phyloP scores from a whole-genome alignment of 2,113 vertebrate species.

The Sardina pilchardus region DNA sequence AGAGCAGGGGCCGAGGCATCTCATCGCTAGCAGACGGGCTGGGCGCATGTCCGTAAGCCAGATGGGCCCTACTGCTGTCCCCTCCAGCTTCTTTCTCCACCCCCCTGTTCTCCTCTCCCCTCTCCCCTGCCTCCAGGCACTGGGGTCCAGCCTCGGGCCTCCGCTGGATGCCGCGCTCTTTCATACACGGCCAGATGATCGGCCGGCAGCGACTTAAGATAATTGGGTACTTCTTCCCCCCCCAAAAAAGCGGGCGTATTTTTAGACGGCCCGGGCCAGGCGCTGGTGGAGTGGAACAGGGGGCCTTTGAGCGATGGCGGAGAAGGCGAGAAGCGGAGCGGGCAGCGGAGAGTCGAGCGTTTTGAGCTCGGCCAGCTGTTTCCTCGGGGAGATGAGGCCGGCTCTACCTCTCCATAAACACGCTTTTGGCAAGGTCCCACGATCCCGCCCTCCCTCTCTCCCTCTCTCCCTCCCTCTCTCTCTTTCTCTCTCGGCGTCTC shows the following conservation, averaged over 20 bases:
- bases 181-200: conserved; percentile 4
- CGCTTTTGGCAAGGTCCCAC: conserved; percentile 25
- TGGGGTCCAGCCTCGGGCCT: not conserved
- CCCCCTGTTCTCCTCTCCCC: not conserved
- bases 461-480: not conserved
- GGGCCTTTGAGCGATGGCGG: not conserved
- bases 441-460: not conserved
- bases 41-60: conserved; percentile 29
- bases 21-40: conserved; percentile 15
- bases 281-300: not conserved
- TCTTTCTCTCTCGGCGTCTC: not conserved
- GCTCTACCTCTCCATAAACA: conserved; percentile 36
- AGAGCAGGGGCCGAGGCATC: conserved; percentile 7
- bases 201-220: not conserved
- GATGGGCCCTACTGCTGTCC: not conserved
- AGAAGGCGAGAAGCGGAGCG: not conserved
- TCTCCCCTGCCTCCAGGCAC: not conserved
- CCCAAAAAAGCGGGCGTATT: not conserved
- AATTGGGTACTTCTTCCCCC: conserved; percentile 4
- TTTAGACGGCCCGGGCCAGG: not conserved
- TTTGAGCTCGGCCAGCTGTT: conserved; percentile 31
- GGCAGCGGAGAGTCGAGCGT: not conserved
- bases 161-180: not conserved
- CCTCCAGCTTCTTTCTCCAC: not conserved
- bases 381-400: conserved; percentile 25